These are phyloP conservation scores for Euura lappo DNA, from an alignment of 1,140 invertebrate genomes.

Conservation along the genomic window DNA sequence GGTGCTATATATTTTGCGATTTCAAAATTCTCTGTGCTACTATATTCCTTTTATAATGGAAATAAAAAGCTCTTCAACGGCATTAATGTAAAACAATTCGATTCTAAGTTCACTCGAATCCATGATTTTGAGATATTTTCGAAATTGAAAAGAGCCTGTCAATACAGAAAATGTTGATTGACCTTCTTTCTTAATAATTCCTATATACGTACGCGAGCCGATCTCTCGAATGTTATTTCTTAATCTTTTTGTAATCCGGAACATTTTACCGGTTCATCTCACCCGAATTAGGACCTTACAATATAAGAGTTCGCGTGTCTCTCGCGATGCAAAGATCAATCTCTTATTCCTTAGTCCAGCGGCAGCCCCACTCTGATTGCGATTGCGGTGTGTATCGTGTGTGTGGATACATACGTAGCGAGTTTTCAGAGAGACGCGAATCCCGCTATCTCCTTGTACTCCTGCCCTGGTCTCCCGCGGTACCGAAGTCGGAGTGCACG, in stretches of 20 bases:
- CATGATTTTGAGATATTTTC: too few relatives aligned
- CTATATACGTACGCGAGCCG: too few relatives aligned
- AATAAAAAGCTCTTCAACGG: too few relatives aligned
- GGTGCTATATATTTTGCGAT: too few relatives aligned
- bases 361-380: background rate
- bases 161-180: too few relatives aligned
- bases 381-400: background rate
- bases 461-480: background rate
- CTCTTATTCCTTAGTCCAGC: background rate
- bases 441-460: constrained; percentile 1
- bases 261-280: background rate
- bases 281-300: background rate
- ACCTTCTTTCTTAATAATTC: too few relatives aligned
- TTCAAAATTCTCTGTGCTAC: too few relatives aligned
- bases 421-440: background rate
- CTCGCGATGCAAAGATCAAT: background rate
- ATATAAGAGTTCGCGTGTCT: background rate
- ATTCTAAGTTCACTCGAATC: too few relatives aligned
- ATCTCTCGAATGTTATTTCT: background rate
- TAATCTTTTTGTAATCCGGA: background rate
- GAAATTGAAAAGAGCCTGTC: too few relatives aligned
- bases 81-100: too few relatives aligned
- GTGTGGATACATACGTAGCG: background rate
- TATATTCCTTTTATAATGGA: too few relatives aligned
- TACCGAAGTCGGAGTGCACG: background rate